Conservation (phyloP, 2,888 invertebrate species). For the Phorcus lineatus region DNA sequence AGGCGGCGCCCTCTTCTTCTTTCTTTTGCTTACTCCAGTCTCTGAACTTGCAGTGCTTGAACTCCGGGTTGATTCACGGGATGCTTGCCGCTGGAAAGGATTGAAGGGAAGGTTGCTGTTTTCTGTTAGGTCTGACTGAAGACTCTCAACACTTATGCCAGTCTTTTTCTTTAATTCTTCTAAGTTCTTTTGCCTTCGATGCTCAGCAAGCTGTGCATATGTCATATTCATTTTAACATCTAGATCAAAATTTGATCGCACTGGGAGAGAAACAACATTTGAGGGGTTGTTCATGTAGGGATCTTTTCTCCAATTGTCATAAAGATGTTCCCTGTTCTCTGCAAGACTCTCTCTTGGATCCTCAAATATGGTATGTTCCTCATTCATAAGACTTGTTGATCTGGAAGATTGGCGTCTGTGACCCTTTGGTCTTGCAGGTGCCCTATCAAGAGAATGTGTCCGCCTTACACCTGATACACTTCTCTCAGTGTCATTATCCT, state of each 20-base stretch:
- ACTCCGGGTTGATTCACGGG: slow-evolving; percentile 44
- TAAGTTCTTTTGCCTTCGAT: slow-evolving; percentile 57
- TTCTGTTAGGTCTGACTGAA: slow-evolving; percentile 51
- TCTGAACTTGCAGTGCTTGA: slow-evolving; percentile 52
- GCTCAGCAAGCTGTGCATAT: slow-evolving; percentile 68
- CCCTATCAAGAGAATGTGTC: slow-evolving; percentile 28
- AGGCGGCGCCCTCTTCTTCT: slow-evolving; percentile 63
- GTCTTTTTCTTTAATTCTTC: slow-evolving; percentile 57
- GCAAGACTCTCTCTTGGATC: slow-evolving; percentile 56
- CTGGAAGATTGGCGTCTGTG: slow-evolving; percentile 61
- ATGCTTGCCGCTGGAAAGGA: slow-evolving; percentile 48
- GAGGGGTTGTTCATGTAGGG: slow-evolving; percentile 51
- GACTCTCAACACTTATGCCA: slow-evolving; percentile 51
- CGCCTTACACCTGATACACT: not conserved
- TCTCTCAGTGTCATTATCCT: not conserved
- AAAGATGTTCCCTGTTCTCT: slow-evolving; percentile 48
- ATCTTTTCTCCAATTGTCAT: slow-evolving; percentile 42
- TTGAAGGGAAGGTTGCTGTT: slow-evolving; percentile 44
- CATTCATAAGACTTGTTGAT: slow-evolving; percentile 45
- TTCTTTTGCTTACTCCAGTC: slow-evolving; percentile 54
- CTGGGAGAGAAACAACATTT: slow-evolving; percentile 59
- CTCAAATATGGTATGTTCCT: slow-evolving; percentile 59
- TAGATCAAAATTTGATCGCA: slow-evolving; percentile 62
- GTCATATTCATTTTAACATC: slow-evolving; percentile 65
- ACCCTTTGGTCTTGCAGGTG: slow-evolving; percentile 7